Percentiles rank a stretch among this genome's conserved stretches.
Conservation (phyloP, 2,888 invertebrate species). For the Zhengitettix transpicula region DNA sequence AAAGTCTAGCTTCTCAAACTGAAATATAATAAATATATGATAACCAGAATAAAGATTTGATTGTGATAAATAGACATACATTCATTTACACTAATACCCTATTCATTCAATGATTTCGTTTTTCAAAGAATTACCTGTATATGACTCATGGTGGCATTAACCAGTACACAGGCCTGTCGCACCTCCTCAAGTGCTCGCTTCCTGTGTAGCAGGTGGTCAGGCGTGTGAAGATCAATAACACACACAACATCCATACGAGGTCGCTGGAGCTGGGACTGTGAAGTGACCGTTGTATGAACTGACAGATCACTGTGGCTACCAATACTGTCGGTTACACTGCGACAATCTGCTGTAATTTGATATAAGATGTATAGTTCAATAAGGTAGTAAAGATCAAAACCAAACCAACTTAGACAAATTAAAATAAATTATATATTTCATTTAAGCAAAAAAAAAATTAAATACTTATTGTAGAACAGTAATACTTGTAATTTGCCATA, state of each 20-base stretch:
- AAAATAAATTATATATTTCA: too few relatives aligned
- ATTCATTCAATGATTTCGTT: conserved; percentile 9
- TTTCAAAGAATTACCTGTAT: conserved; percentile 51
- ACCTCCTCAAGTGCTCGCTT: conserved; percentile 74
- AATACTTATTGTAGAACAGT: too few relatives aligned
- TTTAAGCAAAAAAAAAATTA: too few relatives aligned
- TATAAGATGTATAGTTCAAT: too few relatives aligned
- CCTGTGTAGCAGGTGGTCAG: conserved; percentile 54
- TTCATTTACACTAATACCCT: background rate
- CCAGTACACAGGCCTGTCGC: conserved; percentile 56
- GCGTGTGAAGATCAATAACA: conserved; percentile 63
- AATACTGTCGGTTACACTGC: conserved; percentile 38
- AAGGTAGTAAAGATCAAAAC: too few relatives aligned
- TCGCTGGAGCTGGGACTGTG: conserved; percentile 19
- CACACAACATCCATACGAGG: conserved; percentile 78
- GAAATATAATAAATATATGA: conserved; percentile 21
- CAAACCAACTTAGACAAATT: too few relatives aligned
- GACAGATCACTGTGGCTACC: conserved; percentile 45
- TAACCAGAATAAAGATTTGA: background rate
- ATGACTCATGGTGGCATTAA: conserved; percentile 66
- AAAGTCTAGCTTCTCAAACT: conserved; percentile 95
- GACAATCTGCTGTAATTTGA: conserved; percentile 12
- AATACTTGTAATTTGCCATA: too few relatives aligned
- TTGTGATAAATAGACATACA: background rate
- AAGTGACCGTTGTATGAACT: conserved; percentile 17